Conservation (phyloP, 2,113 vertebrate species). For the Pseudorasbora parva region DNA sequence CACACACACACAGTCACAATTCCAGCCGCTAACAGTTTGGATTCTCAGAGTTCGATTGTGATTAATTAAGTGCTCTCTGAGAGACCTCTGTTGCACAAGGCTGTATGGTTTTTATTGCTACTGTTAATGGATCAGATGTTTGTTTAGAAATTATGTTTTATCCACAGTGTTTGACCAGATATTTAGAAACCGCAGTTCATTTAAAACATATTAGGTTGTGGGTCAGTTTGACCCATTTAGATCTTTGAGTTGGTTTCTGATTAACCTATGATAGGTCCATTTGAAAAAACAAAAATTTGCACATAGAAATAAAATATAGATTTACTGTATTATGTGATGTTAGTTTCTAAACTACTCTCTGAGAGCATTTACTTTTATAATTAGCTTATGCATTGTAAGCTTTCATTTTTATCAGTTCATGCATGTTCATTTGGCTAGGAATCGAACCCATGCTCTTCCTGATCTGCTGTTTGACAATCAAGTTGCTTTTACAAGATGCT, state of each 20-base stretch:
- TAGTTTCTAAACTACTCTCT: too few relatives aligned
- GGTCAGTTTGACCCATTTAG: background rate
- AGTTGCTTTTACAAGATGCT: too few relatives aligned
- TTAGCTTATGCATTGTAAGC: background rate
- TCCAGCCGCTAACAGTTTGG: slow-evolving; percentile 30
- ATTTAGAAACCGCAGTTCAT: background rate
- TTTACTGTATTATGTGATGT: too few relatives aligned
- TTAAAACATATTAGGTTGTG: background rate
- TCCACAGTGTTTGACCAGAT: background rate
- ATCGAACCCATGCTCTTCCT: background rate
- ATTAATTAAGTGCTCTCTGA: slow-evolving; percentile 4
- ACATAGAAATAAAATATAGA: too few relatives aligned
- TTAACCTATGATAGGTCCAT: background rate
- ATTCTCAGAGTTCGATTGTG: slow-evolving; percentile 18
- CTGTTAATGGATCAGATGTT: background rate
- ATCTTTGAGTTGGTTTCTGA: background rate
- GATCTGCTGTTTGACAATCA: background rate
- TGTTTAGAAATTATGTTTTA: slow-evolving; percentile 6
- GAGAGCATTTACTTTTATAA: background rate
- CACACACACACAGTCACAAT: slow-evolving; percentile 40
- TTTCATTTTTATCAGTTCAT: background rate
- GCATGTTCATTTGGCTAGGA: background rate
- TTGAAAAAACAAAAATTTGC: background rate
- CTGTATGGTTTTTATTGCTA: background rate
- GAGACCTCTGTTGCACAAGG: background rate